phyloP scores from a whole-genome alignment of 2,113 vertebrate genomes.

The Odobenus rosmarus region DNA sequence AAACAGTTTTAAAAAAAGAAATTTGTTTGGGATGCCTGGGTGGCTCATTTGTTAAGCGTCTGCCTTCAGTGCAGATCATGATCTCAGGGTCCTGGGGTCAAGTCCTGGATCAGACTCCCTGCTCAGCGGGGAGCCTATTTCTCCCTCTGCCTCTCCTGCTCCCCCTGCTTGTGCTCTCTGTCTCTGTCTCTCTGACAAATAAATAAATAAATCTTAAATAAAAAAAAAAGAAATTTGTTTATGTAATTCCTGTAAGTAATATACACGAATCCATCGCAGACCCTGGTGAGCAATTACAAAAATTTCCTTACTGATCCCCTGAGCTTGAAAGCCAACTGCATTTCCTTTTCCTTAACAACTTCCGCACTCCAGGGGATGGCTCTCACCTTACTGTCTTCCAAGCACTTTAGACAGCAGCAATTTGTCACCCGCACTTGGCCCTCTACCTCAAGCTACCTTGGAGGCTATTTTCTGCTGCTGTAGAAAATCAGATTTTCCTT shows the following conservation, averaged over 20 bases:
- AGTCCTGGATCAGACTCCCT: too few relatives aligned
- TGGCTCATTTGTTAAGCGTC: too few relatives aligned
- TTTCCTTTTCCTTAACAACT: not conserved
- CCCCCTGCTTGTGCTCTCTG: too few relatives aligned
- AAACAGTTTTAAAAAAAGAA: not conserved
- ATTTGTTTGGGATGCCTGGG: too few relatives aligned
- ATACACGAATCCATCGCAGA: not conserved
- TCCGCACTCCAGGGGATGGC: rapidly evolving
- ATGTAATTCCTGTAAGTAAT: not conserved
- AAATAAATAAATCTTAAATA: too few relatives aligned
- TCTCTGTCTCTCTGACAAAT: too few relatives aligned
- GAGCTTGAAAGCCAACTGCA: not conserved
- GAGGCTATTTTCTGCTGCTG: not conserved
- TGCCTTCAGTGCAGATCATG: too few relatives aligned
- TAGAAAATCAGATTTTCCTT: not conserved
- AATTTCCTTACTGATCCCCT: not conserved
- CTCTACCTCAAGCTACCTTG: not conserved
- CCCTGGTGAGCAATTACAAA: not conserved
- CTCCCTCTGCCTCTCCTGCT: too few relatives aligned
- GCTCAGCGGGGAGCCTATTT: too few relatives aligned
- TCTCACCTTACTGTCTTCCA: not conserved
- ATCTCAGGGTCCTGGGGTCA: too few relatives aligned
- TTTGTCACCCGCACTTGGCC: not conserved
- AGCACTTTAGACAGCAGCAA: too few relatives aligned
- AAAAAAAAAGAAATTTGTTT: not conserved